These are phyloP conservation scores for Hydra vulgaris DNA, from an alignment of 30 jellyfish, hydroid and myxozoan species.

Conservation along the genomic window DNA sequence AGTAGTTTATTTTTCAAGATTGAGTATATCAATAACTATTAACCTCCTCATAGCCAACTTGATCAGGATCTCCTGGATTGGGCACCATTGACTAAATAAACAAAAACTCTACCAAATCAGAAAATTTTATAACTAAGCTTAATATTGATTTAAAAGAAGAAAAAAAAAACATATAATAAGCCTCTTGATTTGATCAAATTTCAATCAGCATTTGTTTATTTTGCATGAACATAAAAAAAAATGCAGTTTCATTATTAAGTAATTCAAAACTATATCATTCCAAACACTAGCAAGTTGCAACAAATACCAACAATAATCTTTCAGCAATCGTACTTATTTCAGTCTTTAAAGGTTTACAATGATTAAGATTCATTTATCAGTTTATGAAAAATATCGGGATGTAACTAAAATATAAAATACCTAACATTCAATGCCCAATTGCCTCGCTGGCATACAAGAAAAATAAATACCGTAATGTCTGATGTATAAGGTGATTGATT, in stretches of 20 bases:
- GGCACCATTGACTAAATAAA: neutral
- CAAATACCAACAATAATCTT: too few species aligned
- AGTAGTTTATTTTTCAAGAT: too few species aligned
- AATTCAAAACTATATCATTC: neutral
- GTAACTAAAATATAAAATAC: neutral
- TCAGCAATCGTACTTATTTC: neutral
- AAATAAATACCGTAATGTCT: neutral
- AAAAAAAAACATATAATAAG: neutral
- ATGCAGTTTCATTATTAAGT: neutral
- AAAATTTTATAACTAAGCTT: too few species aligned
- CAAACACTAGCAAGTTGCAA: neutral
- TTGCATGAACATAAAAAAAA: neutral
- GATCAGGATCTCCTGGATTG: neutral
- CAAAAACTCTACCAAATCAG: neutral
- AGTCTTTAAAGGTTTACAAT: neutral
- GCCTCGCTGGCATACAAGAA: neutral
- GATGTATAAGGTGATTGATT: neutral
- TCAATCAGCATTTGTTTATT: neutral
- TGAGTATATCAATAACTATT: too few species aligned
- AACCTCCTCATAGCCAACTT: neutral
- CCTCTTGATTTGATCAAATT: neutral
- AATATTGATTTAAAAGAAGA: too few species aligned
- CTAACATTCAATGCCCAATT: neutral
- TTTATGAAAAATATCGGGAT: neutral
- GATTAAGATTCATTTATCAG: neutral